Conservation (phyloP, 2,888 invertebrate genomes). For the Prenolepis imparis region DNA sequence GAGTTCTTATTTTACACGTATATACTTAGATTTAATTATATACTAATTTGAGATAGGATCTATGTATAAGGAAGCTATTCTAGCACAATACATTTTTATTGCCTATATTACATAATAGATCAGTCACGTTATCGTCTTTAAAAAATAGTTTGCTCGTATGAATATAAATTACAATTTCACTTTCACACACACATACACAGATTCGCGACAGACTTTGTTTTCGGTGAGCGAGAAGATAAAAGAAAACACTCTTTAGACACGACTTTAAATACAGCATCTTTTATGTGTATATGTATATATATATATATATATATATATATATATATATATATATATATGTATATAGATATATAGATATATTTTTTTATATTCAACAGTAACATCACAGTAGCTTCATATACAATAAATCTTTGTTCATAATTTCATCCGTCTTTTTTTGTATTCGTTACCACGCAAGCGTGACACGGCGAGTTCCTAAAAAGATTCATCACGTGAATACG, state of each 20-base stretch:
- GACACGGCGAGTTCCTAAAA: slow-evolving; percentile 77
- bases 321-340: slow-evolving; percentile 36
- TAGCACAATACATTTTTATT: slow-evolving; percentile 57
- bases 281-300: slow-evolving; percentile 69
- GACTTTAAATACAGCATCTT: slow-evolving; percentile 78
- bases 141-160: slow-evolving; percentile 54
- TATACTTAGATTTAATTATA: slow-evolving; percentile 10
- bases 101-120: slow-evolving; percentile 55
- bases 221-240: slow-evolving; percentile 55
- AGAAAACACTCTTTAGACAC: slow-evolving; percentile 56
- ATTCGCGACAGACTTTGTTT: slow-evolving; percentile 51
- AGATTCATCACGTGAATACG: slow-evolving; percentile 44
- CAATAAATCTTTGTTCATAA: slow-evolving; percentile 83
- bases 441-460: slow-evolving; percentile 79
- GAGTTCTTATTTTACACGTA: neutral
- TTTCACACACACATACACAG: slow-evolving; percentile 43
- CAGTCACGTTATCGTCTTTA: slow-evolving; percentile 51
- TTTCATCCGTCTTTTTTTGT: slow-evolving; percentile 72
- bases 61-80: slow-evolving; percentile 20
- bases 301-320: slow-evolving; percentile 45
- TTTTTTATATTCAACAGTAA: slow-evolving; percentile 85
- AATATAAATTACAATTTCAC: slow-evolving; percentile 57
- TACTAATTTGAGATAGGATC: slow-evolving; percentile 30
- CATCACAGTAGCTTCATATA: slow-evolving; percentile 86
- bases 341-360: slow-evolving; percentile 45